Evolutionary conservation across 2,797 vertebrate genomes (phyloP), one percentile per base, ranked within the genome.

Genomic region (Danio jaintianensis): DNA sequence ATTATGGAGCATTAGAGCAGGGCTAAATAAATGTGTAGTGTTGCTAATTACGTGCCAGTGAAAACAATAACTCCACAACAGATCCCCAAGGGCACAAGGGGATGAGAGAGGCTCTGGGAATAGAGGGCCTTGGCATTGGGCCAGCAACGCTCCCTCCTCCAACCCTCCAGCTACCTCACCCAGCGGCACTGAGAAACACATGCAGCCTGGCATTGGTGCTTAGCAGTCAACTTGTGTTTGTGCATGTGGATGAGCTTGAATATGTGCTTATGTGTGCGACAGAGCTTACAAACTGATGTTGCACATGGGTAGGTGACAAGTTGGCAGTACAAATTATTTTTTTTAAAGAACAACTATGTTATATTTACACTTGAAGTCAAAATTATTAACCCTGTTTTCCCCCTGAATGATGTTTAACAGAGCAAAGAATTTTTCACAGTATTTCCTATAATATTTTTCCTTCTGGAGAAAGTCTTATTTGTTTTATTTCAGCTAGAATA

Each of bases 1-100:
- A 95, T 95, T 94, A 93, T 89, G 90, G 86, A 86, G 93, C 95
- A 96, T 96, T 96, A 96, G 94, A 82, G 87, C 84, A 82, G 93
- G 93, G 94, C 94, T 94, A 91, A 92, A 93, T 94, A 95, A 94
- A 95, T 96, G 95, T 93, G 93, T 94, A 94, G 94, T 89, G 92
- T 93, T 90, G 93, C 97, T 97, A 97, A 98, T 97, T 97, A 95
- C 80, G 82, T 92, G 92, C 92, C 91, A 94, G 91, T 70, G 91
- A 91, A 94, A 96, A 97, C 96, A 96, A 95, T 96, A 93, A 89
- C 93, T 90, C 94, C 86, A 71, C 90, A 90, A 93, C 92, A 89
- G 93, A 95, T 93, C 95, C 95, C 96, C 92, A 68, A 92, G 90
- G 89, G 94, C 92, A 83, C 90, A 81, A 89, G 92, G 87, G 64